These are phyloP conservation scores for Echinometra lucunter DNA, from an alignment of 53 echinoderm and acorn worm species.

Conservation along the genomic window DNA sequence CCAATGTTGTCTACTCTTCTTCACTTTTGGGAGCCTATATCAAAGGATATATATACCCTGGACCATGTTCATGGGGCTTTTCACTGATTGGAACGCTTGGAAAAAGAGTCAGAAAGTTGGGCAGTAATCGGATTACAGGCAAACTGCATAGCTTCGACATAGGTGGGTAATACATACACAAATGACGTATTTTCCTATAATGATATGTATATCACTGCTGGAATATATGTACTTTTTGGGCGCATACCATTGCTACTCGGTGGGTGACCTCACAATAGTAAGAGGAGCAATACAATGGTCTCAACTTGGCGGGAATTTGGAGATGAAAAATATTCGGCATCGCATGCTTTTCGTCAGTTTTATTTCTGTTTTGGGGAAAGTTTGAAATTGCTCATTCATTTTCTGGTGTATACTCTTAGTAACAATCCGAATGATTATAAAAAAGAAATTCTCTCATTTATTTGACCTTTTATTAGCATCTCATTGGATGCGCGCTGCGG, in stretches of 20 bases:
- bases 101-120: slow-evolving; percentile 55
- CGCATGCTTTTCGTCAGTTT: neutral
- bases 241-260: slow-evolving; percentile 42
- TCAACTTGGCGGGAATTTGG: slow-evolving; percentile 29
- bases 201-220: slow-evolving; percentile 61
- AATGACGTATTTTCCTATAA: slow-evolving; percentile 54
- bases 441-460: neutral
- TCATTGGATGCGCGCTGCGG: neutral
- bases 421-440: neutral
- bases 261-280: slow-evolving; percentile 62
- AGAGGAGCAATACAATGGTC: slow-evolving; percentile 32
- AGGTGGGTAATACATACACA: slow-evolving; percentile 48
- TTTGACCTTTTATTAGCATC: slow-evolving; percentile 37
- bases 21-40: no score
- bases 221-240: slow-evolving; percentile 53
- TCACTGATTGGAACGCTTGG: slow-evolving; percentile 4
- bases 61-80: neutral
- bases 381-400: neutral
- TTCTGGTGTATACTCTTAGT: neutral
- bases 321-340: slow-evolving; percentile 58
- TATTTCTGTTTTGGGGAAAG: neutral
- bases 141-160: slow-evolving; percentile 17
- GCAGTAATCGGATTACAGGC: slow-evolving; percentile 35
- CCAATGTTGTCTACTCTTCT: neutral
- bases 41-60: slow-evolving; percentile 17